Percentiles rank a stretch among this genome's conserved stretches.
Conservation (phyloP, 2,888 invertebrate genomes). For the Isoperla grammatica region DNA sequence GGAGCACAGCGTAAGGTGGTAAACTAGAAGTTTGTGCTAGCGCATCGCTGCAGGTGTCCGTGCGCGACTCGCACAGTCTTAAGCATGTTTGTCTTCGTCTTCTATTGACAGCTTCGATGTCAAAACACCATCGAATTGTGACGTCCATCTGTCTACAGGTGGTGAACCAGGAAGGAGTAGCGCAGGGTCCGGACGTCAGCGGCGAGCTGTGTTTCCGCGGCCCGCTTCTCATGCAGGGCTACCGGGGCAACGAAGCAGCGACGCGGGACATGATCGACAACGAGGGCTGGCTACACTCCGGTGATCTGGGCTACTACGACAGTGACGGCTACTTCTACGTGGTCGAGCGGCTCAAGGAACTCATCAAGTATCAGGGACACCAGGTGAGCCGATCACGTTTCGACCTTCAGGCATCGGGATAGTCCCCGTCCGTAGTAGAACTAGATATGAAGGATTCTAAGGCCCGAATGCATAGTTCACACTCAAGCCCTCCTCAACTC, state of each 20-base stretch:
- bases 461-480: too few species aligned
- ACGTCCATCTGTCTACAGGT: too few species aligned
- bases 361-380: constrained; percentile 85
- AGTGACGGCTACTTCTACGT: constrained; percentile 70
- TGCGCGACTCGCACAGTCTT: too few species aligned
- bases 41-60: too few species aligned
- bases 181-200: constrained; percentile 47
- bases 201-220: constrained; percentile 86
- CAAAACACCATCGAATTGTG: too few species aligned
- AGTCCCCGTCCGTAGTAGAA: too few species aligned
- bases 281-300: constrained; percentile 72
- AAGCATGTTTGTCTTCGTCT: too few species aligned
- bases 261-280: constrained; percentile 58
- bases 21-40: too few species aligned
- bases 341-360: constrained; percentile 80
- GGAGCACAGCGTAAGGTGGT: too few species aligned
- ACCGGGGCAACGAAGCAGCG: constrained; percentile 64
- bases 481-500: too few species aligned
- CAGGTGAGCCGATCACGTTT: constrained; percentile 42
- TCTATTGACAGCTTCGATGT: too few species aligned
- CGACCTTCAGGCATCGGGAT: neutral
- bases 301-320: constrained; percentile 80
- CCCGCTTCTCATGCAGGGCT: constrained; percentile 76
- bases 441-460: too few species aligned
- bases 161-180: neutral